phyloP scores from a whole-genome alignment of 2,797 vertebrate genomes.

The Darevskia nairensis region DNA sequence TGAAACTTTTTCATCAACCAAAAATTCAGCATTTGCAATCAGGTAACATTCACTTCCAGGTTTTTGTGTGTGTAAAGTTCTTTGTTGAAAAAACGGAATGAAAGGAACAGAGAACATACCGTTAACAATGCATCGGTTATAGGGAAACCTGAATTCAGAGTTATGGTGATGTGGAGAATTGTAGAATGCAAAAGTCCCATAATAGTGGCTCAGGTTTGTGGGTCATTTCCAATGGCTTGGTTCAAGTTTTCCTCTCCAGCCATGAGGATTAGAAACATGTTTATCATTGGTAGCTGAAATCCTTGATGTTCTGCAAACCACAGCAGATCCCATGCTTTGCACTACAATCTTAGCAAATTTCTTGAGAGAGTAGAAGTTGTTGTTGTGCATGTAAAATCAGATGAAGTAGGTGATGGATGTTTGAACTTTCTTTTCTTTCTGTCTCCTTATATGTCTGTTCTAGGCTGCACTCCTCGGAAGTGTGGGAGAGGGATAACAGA shows the following conservation, averaged over 20 bases:
- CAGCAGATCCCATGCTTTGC: not conserved
- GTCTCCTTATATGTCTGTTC: constrained; percentile 11
- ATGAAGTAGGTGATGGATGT: not conserved
- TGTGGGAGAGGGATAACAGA: constrained; percentile 91
- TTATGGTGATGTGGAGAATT: not conserved
- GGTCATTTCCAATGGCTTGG: not conserved
- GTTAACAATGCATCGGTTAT: not conserved
- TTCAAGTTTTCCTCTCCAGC: not conserved
- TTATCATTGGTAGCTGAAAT: not conserved
- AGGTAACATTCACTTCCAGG: not conserved
- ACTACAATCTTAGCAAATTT: not conserved
- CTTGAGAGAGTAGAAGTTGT: not conserved
- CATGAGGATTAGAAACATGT: not conserved
- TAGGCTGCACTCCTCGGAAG: constrained; percentile 92
- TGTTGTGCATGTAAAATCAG: not conserved
- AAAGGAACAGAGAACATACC: not conserved
- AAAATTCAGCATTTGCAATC: not conserved
- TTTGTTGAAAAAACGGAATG: too few species aligned
- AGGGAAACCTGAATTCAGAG: not conserved
- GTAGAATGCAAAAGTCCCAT: not conserved
- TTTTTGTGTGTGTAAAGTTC: not conserved
- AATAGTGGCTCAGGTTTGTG: not conserved
- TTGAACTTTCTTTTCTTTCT: not conserved
- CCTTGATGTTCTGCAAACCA: not conserved
- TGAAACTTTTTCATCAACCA: not conserved